Base-by-base conservation (phyloP, 2,797 vertebrate species). In the Coilia nasus region DNA sequence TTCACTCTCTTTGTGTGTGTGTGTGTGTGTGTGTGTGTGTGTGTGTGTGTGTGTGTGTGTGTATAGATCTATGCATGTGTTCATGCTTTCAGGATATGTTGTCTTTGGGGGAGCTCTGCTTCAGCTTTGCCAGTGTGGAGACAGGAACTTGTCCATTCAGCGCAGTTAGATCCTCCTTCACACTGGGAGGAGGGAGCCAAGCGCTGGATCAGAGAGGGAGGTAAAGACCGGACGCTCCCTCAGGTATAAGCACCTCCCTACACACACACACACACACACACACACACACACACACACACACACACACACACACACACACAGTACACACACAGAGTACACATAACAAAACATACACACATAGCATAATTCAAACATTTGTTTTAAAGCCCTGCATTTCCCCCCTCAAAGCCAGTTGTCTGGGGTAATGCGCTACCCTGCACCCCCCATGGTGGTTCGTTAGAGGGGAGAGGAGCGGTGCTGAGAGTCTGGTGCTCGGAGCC, bases 91-190 rank as follows among this genome's bases (percentile, higher is more conserved):
- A 54, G 46, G 19, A 75, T 23, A 56, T 82, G 82, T 31, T n/a
- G 81, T 81, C 7, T 9, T 54, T 54, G 3, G 50, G 50, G 50
- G 14, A 10, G 50, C 46, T 47, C 4, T 47, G 46, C 46, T 47
- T 64, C 60, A 64, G 60, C 78, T 50, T 57, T 78, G 75, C 57
- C 82, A 90, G 91, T 88, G 88, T 93, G 90, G 86, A 90, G 67
- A 75, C 67, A 91, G 91, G 90, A 94, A 90, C 88, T 78, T 91
- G 92, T 93, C 93, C 93, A 92, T 89, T 94, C 93, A 89, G 85
- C 83, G 81, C 83, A 87, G 91, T 94, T 94, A 95, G 93, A 94
- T 94, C 90, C 85, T 86, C 56, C 78, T 31, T 86, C 87, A 91
- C 92, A 94, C 93, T 84, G 90, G 90, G 89, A 87, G 90, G 90